A percentile compares a stretch with the other conserved stretches of the same genome.
Conservation (phyloP, 1,140 invertebrate genomes). For the Meteorus sp. region DNA sequence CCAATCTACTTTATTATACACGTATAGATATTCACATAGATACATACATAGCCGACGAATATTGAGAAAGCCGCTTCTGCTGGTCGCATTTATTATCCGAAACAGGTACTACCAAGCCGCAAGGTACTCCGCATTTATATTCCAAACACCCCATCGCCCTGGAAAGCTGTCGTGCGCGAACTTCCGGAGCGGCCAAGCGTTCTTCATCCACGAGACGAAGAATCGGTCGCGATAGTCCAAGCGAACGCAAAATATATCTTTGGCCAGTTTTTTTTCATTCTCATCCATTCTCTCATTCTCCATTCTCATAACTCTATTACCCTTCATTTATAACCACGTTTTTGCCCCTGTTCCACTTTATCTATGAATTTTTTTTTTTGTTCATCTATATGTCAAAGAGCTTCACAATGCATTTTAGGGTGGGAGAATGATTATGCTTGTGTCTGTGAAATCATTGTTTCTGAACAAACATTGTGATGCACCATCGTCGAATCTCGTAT, state of each 20-base stretch:
- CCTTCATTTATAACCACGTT: no score
- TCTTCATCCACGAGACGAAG: constrained; percentile 14
- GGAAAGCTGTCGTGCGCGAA: constrained; percentile 25
- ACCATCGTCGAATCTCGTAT: no score
- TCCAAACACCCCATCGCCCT: constrained; percentile 25
- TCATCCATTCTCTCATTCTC: background rate
- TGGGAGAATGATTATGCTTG: no score
- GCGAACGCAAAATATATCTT: constrained; percentile 1
- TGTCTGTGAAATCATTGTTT: no score
- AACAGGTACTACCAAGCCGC: constrained; percentile 22
- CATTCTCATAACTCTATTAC: no score
- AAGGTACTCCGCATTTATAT: constrained; percentile 25
- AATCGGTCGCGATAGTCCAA: constrained; percentile 5
- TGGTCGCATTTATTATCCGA: constrained; percentile 27
- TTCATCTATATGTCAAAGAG: no score
- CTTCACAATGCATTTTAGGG: no score
- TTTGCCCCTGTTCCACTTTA: no score
- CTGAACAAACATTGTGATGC: no score
- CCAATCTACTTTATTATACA: constrained; percentile 16
- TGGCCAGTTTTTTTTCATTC: background rate
- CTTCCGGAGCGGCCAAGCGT: constrained; percentile 18
- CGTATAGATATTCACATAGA: background rate
- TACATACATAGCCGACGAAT: constrained; percentile 19
- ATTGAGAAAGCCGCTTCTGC: constrained; percentile 23
- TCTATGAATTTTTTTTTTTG: no score